Percentiles rank a stretch among this genome's conserved stretches.
phyloP scores from a whole-genome alignment of 1,140 invertebrate species.

The Magallana gigas region DNA sequence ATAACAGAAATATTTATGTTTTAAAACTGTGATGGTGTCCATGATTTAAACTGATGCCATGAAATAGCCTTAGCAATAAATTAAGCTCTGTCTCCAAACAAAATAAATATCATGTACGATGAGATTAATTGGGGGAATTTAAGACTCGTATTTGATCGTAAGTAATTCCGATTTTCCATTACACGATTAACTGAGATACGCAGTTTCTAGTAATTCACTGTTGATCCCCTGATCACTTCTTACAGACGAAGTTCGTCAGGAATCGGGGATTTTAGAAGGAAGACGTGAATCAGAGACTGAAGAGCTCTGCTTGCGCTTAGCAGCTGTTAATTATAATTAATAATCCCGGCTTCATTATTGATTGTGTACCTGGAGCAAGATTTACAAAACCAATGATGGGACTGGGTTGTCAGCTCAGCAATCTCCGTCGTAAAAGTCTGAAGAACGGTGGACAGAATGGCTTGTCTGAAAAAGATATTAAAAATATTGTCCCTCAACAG shows the following conservation, averaged over 20 bases:
- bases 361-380: slow-evolving; percentile 87
- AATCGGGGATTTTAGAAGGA: background rate
- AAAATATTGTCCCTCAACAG: background rate
- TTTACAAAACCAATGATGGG: slow-evolving; percentile 90
- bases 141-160: background rate
- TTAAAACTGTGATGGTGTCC: background rate
- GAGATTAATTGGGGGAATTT: background rate
- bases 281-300: background rate
- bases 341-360: slow-evolving; percentile 25
- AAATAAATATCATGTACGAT: background rate
- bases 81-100: no score
- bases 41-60: background rate
- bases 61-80: background rate
- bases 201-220: background rate
- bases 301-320: background rate
- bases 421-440: slow-evolving; percentile 93
- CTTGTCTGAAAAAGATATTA: slow-evolving; percentile 79
- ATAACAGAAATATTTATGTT: background rate
- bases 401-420: slow-evolving; percentile 86
- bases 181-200: background rate
- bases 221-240: background rate
- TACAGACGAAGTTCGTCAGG: background rate
- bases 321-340: slow-evolving; percentile 35
- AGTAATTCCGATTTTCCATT: slow-evolving; percentile 22
- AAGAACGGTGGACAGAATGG: slow-evolving; percentile 90